Conservation (phyloP, 1,140 invertebrate species). For the Calephelis nemesis region DNA sequence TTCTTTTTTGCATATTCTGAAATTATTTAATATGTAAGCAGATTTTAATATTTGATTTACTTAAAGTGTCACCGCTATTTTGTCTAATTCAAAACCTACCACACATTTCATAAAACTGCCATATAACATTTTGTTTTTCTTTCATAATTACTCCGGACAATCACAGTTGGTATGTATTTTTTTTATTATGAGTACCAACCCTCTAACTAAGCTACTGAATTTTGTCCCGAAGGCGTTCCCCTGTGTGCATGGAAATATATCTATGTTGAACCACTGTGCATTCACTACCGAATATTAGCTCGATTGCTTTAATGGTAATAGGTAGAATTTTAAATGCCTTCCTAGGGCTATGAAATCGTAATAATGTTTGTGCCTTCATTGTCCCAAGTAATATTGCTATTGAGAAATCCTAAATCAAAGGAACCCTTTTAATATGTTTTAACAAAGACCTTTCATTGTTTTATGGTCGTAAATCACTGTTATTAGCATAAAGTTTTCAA, state of each 20-base stretch:
- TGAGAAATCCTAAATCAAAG: constrained; percentile 34
- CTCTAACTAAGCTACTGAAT: background rate
- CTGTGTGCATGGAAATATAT: constrained; percentile 45
- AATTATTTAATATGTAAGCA: background rate
- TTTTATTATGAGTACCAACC: constrained; percentile 27
- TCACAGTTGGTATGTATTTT: constrained; percentile 71
- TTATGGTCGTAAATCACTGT: background rate
- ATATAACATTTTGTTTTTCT: constrained; percentile 47
- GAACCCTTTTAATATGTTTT: constrained; percentile 7
- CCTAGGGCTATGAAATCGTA: constrained; percentile 11
- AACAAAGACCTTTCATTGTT: constrained; percentile 1
- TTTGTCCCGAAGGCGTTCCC: background rate
- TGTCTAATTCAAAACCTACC: background rate
- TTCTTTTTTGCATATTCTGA: background rate
- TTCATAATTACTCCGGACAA: constrained; percentile 62
- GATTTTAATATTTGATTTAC: background rate
- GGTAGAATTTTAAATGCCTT: constrained; percentile 3
- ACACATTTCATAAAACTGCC: background rate
- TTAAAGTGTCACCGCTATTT: background rate
- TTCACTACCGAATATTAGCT: constrained; percentile 2
- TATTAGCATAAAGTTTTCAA: background rate
- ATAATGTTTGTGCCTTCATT: constrained; percentile 12
- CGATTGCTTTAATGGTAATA: constrained; percentile 10
- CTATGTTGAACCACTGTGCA: constrained; percentile 9
- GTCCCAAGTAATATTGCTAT: constrained; percentile 18